Evolutionary conservation across 2,113 vertebrate species (phyloP).

Genomic region (Atractosteus spatula): DNA sequence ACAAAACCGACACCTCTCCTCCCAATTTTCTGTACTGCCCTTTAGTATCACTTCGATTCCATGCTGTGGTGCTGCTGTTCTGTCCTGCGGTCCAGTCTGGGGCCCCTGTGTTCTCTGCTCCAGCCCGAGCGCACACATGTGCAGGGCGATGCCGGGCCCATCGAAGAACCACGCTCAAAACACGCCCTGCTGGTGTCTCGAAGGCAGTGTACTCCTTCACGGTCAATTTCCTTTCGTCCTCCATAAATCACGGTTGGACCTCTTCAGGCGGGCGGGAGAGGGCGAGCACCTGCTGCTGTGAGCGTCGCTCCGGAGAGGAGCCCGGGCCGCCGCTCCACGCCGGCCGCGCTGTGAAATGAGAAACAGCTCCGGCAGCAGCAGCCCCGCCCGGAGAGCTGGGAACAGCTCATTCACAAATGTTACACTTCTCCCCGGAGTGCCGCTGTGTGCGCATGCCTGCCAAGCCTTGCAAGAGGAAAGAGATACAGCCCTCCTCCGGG

Average conservation of each 20-base stretch:
- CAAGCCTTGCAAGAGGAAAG: too few relatives aligned
- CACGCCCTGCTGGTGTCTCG: slow-evolving; percentile 28
- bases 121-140: slow-evolving; percentile 26
- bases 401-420: slow-evolving; percentile 63
- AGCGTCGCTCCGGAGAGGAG: slow-evolving; percentile 24
- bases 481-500: too few relatives aligned
- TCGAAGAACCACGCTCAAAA: slow-evolving; percentile 6
- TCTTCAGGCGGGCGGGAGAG: slow-evolving; percentile 43
- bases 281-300: slow-evolving; percentile 63
- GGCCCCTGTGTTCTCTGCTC: not conserved
- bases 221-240: slow-evolving; percentile 46
- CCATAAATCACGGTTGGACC: slow-evolving; percentile 54
- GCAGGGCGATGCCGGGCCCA: not conserved
- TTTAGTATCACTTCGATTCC: too few relatives aligned
- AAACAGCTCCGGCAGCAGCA: slow-evolving; percentile 56
- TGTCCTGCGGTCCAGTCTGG: too few relatives aligned
- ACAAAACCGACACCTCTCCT: too few relatives aligned
- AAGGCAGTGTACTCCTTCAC: slow-evolving; percentile 46
- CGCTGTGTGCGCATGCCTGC: not conserved
- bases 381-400: slow-evolving; percentile 44
- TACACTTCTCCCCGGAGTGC: slow-evolving; percentile 49
- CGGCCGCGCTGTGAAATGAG: slow-evolving; percentile 61
- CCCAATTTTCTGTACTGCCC: too few relatives aligned
- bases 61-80: too few relatives aligned
- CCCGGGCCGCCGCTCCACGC: too few relatives aligned